Conservation (phyloP, 1,140 invertebrate genomes). For the Drosophila aff. region DNA sequence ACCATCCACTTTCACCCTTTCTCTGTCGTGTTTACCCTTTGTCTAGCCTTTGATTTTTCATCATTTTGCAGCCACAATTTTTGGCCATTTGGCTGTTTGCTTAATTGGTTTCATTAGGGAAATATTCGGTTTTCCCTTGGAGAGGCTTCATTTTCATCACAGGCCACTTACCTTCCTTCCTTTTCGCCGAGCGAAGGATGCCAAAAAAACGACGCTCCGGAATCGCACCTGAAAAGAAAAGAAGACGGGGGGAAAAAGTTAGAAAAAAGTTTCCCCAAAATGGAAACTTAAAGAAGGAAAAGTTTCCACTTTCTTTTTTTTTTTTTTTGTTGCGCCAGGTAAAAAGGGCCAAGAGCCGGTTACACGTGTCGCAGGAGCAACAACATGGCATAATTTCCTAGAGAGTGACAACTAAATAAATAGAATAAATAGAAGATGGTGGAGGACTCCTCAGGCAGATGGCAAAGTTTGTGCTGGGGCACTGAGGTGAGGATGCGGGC, state of each 20-base stretch:
- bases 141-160: conserved; percentile 3
- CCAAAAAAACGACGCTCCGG: conserved; percentile 73
- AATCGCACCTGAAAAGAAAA: conserved; percentile 47
- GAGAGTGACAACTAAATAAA: conserved; percentile 82
- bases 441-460: conserved; percentile 1
- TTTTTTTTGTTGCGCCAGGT: conserved; percentile 19
- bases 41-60: conserved; percentile 80
- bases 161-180: conserved; percentile 67
- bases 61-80: conserved; percentile 54
- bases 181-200: conserved; percentile 63
- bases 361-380: conserved; percentile 66
- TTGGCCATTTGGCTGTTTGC: conserved; percentile 61
- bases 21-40: conserved; percentile 65
- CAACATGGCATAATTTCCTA: conserved; percentile 71
- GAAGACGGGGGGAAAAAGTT: conserved; percentile 30
- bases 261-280: conserved; percentile 40
- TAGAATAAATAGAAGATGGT: conserved; percentile 64
- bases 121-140: conserved; percentile 31
- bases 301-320: conserved; percentile 9
- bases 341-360: conserved; percentile 37
- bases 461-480: conserved; percentile 39
- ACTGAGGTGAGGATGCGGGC: conserved; percentile 35
- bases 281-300: conserved; percentile 63
- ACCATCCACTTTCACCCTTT: conserved; percentile 16
- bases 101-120: conserved; percentile 78